Evolutionary conservation across 2,113 vertebrate genomes (phyloP).

Genomic region (Oncorhynchus nerka): DNA sequence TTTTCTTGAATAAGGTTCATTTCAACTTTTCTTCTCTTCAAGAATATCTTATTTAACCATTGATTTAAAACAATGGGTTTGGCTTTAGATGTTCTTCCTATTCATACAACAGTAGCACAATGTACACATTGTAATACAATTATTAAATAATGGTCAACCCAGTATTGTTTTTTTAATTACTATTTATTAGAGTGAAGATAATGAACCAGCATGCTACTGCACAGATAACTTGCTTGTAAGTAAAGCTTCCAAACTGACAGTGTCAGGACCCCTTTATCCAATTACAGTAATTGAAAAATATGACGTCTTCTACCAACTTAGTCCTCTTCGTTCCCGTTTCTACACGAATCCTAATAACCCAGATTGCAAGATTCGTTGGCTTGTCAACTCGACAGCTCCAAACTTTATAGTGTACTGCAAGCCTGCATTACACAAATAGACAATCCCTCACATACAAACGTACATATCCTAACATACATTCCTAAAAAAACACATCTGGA

Average conservation of each 20-base stretch:
- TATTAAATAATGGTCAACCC: neutral
- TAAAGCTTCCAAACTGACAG: neutral
- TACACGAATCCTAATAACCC: neutral
- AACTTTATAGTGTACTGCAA: slow-evolving; percentile 36
- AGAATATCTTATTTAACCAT: no score
- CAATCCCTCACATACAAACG: slow-evolving; percentile 19
- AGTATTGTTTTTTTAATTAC: neutral
- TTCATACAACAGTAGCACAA: no score
- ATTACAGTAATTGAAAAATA: neutral
- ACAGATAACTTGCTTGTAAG: neutral
- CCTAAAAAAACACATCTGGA: slow-evolving; percentile 7
- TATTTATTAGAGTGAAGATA: neutral
- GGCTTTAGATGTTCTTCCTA: no score
- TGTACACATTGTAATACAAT: neutral
- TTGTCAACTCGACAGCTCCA: neutral
- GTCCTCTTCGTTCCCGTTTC: no score
- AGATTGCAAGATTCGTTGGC: neutral
- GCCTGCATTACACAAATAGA: slow-evolving; percentile 15
- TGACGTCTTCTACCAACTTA: neutral
- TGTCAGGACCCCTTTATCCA: neutral
- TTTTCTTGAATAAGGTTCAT: no score
- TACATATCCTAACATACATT: slow-evolving; percentile 22
- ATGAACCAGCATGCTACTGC: neutral
- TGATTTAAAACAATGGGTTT: no score
- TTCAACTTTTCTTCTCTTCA: no score